These are phyloP conservation scores for Allobates femoralis DNA, from an alignment of 2,797 vertebrate species.

Conservation along the genomic window DNA sequence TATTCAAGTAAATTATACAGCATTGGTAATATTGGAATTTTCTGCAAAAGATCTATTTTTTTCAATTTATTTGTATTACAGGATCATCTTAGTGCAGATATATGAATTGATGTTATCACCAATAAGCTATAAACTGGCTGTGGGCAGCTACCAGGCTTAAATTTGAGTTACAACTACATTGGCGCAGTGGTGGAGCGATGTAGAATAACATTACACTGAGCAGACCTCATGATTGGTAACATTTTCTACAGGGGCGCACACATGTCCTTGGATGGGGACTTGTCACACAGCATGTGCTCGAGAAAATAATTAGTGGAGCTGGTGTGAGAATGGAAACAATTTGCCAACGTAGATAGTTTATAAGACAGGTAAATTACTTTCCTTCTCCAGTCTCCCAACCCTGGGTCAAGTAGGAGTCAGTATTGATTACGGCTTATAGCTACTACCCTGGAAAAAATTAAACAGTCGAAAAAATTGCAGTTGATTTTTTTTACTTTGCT, in stretches of 20 bases:
- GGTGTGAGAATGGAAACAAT: slow-evolving; percentile 22
- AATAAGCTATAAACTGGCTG: neutral
- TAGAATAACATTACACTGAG: neutral
- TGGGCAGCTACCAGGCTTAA: neutral
- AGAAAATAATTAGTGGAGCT: slow-evolving; percentile 23
- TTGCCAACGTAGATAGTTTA: slow-evolving; percentile 35
- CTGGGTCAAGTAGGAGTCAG: slow-evolving; percentile 29
- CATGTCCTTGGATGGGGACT: slow-evolving; percentile 33
- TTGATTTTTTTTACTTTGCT: neutral
- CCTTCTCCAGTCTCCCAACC: neutral
- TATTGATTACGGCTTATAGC: slow-evolving; percentile 42
- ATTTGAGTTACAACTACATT: neutral
- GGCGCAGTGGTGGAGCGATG: neutral
- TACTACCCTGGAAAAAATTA: slow-evolving; percentile 11
- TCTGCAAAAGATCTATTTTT: no score
- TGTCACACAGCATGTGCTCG: neutral
- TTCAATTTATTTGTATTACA: no score
- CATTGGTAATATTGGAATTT: no score
- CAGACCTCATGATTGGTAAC: neutral
- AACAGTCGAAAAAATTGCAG: neutral
- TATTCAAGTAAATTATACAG: neutral
- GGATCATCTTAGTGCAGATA: no score
- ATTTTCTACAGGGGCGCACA: slow-evolving; percentile 20
- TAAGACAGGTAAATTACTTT: slow-evolving; percentile 26
- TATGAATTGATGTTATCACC: no score